Base-by-base conservation (phyloP, 1,140 invertebrate species). In the Danaus plexippus region DNA sequence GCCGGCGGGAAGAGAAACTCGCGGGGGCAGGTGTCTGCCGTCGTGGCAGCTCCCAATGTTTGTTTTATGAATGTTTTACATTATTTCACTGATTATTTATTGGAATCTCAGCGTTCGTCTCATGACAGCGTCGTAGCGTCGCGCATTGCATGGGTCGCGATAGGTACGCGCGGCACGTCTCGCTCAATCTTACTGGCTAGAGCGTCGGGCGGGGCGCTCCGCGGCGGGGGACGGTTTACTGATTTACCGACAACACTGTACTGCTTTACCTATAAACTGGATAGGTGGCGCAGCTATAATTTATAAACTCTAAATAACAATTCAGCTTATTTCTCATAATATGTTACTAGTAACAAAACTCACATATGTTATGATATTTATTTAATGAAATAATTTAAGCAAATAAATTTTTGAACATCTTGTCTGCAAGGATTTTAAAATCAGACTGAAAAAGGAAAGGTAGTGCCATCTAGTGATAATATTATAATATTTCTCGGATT, bases 1-100 rank as follows among this genome's bases (percentile, higher is more conserved):
- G 80, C 77, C 79, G 79, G 77, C 75, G 65, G 72, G 64, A 67
- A 64, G 59, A 67, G 62, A 59, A 66, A 61, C 68, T 55, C 15
- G 40, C 12, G 18, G 52, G 11, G 11, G n/a, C 45, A 73, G 61
- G 66, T 71, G 62, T 53, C 11, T 54, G 61, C 66, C 66, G 59
- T 64, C 56, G 64, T 63, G 67, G 66, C 63, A 64, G 66, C 53
- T 61, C 48, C 48, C 48, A 57, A 54, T 51, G 55, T 61, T 59
- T 66, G 62, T 71, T 71, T 54, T 66, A 61, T 63, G 58, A 71
- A 61, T 67, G 60, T 74, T 67, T 85, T 78, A 84, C 82, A 85
- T 85, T 81, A 85, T 85, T 81, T 82, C 79, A 85, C 82, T 82
- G 74, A 84, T 74, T 73, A 71, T 52, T 75, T 69, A 63, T 73